Conservation (phyloP, 2,113 vertebrate species). For the Anolis carolinensis region DNA sequence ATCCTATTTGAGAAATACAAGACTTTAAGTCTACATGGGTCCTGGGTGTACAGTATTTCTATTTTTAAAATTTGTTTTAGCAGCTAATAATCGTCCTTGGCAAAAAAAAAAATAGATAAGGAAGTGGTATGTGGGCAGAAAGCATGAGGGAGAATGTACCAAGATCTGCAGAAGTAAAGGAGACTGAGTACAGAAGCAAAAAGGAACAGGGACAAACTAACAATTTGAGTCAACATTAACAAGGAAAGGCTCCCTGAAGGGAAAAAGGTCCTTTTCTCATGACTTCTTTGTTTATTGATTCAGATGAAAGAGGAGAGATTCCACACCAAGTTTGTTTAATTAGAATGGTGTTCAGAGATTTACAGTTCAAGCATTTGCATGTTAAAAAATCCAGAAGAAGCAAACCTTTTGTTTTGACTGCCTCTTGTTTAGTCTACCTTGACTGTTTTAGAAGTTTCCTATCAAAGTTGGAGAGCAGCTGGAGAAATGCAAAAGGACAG, state of each 20-base stretch:
- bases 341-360: constrained; percentile 51
- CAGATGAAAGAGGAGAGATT: constrained; percentile 65
- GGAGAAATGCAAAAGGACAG: constrained; percentile 41
- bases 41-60: background rate
- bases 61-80: constrained; percentile 14
- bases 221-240: constrained; percentile 71
- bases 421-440: constrained; percentile 60
- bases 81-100: background rate
- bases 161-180: constrained; percentile 30
- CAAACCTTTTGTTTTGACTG: constrained; percentile 46
- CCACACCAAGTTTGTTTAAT: constrained; percentile 59
- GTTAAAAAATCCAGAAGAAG: constrained; percentile 53
- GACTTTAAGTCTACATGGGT: background rate
- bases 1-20: background rate
- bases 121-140: background rate
- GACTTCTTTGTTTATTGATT: constrained; percentile 74
- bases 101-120: background rate
- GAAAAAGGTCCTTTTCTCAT: constrained; percentile 71
- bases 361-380: constrained; percentile 58
- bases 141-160: constrained; percentile 2
- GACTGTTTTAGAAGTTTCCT: constrained; percentile 50
- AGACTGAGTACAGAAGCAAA: constrained; percentile 57
- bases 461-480: constrained; percentile 57
- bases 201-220: constrained; percentile 58
- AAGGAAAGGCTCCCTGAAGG: constrained; percentile 68